Conservation (phyloP, 2,113 vertebrate genomes). For the Melanostigma gelatinosum region DNA sequence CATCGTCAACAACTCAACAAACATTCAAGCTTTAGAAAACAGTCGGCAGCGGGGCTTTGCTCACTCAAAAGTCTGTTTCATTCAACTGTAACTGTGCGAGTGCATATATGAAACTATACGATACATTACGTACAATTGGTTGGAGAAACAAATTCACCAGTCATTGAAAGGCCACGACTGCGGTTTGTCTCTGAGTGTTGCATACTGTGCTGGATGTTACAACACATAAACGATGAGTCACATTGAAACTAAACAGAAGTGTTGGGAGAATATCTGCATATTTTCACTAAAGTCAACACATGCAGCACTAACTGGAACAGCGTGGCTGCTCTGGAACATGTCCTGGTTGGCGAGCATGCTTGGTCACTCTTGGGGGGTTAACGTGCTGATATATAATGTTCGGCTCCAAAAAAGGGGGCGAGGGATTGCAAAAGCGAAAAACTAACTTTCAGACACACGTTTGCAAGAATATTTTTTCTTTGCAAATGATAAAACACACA, state of each 20-base stretch:
- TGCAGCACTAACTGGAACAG: background rate
- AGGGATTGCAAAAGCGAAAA: background rate
- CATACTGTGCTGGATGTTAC: background rate
- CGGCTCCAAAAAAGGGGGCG: background rate
- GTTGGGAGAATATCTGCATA: background rate
- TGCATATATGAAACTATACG: background rate
- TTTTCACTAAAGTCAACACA: background rate
- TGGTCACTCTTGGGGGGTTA: slow-evolving; percentile 34
- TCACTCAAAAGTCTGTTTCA: slow-evolving; percentile 14
- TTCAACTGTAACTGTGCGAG: background rate
- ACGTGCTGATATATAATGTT: slow-evolving; percentile 43
- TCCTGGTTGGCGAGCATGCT: slow-evolving; percentile 1
- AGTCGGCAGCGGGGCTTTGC: background rate
- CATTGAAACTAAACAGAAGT: background rate
- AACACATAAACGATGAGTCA: background rate
- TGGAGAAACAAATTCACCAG: background rate
- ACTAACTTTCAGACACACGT: background rate
- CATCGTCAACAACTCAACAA: background rate
- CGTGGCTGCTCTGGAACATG: background rate
- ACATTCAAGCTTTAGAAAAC: background rate
- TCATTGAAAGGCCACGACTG: background rate
- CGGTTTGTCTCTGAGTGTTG: background rate
- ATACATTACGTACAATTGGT: background rate
- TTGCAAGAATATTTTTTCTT: background rate
- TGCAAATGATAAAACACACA: slow-evolving; percentile 7